Percentiles rank a stretch among this genome's conserved stretches.
phyloP scores from a whole-genome alignment of 2,113 vertebrate species.

The Neogale vison region DNA sequence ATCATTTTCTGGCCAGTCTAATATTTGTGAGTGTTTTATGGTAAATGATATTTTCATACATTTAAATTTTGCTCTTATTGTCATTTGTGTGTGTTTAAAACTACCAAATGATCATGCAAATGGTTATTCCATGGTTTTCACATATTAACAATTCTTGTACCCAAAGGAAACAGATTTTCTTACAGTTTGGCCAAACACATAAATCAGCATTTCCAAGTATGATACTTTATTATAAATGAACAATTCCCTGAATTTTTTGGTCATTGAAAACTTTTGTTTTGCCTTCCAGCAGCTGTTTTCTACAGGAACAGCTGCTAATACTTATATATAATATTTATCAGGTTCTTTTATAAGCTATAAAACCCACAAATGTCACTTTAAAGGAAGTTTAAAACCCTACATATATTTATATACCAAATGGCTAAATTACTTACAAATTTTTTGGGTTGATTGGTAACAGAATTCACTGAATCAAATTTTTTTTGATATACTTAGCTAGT shows the following conservation, averaged over 20 bases:
- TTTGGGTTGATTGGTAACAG: background rate
- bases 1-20: background rate
- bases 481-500: background rate
- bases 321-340: background rate
- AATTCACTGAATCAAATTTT: background rate
- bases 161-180: conserved; percentile 50
- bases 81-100: conserved; percentile 31
- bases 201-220: background rate
- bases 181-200: background rate
- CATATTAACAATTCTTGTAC: background rate
- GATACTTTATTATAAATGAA: conserved; percentile 3
- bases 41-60: background rate
- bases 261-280: background rate
- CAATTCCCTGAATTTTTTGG: background rate
- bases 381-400: background rate
- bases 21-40: background rate
- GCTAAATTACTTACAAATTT: conserved; percentile 33
- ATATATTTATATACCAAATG: background rate
- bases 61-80: background rate
- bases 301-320: background rate
- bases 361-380: background rate
- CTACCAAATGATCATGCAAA: conserved; percentile 45
- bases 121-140: background rate
- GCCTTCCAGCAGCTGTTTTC: background rate
- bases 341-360: background rate